These are phyloP conservation scores for Pseudorasbora parva DNA, from an alignment of 2,113 vertebrate species.

Conservation along the genomic window DNA sequence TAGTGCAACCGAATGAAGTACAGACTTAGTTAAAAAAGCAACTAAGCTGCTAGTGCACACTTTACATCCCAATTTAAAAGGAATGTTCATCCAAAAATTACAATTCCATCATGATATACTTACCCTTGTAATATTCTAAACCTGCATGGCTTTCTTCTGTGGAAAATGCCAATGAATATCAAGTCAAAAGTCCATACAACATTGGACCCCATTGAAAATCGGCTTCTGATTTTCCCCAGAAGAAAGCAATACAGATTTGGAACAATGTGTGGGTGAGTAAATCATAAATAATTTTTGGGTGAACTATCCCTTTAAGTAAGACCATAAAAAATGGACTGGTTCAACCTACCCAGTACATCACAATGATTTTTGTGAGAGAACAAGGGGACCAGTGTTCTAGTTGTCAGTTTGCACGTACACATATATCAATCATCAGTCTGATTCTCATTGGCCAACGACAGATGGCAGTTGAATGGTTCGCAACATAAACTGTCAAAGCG, in stretches of 20 bases:
- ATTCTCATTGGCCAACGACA: not conserved
- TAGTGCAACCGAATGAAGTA: too few relatives aligned
- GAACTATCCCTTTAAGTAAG: not conserved
- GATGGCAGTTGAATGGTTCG: slow-evolving; percentile 31
- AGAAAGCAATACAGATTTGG: too few relatives aligned
- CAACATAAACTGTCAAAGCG: slow-evolving; percentile 11
- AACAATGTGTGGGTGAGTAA: too few relatives aligned
- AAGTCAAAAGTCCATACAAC: not conserved
- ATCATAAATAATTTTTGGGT: too few relatives aligned
- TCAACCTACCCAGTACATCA: not conserved
- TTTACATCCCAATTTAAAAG: not conserved
- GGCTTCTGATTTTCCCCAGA: too few relatives aligned
- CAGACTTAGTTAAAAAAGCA: too few relatives aligned
- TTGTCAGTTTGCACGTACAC: slow-evolving; percentile 9
- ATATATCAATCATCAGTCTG: not conserved
- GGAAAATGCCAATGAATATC: not conserved
- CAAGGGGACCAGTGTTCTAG: not conserved
- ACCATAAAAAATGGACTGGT: not conserved
- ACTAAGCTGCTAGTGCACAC: too few relatives aligned
- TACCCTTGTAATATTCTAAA: too few relatives aligned
- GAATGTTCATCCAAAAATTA: not conserved
- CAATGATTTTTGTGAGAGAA: not conserved
- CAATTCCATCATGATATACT: too few relatives aligned
- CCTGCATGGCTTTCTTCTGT: too few relatives aligned
- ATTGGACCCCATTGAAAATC: not conserved